Percentiles rank a stretch among this genome's conserved stretches.
These are phyloP conservation scores for Eremobia ochroleuca DNA, from an alignment of 2,888 invertebrate genomes.

Conservation along the genomic window DNA sequence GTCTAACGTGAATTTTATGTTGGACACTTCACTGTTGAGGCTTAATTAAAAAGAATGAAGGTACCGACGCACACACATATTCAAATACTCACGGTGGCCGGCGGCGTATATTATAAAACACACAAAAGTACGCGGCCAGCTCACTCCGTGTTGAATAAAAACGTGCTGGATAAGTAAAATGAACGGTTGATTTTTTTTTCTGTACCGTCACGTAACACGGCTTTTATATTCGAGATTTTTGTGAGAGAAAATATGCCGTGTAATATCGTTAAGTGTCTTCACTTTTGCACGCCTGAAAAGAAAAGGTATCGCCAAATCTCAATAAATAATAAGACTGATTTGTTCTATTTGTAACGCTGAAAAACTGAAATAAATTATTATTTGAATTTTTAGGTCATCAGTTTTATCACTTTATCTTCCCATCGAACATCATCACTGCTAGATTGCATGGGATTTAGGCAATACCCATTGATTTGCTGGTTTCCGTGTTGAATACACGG, in stretches of 20 bases:
- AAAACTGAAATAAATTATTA: background rate
- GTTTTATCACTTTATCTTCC: background rate
- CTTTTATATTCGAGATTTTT: slow-evolving; percentile 42
- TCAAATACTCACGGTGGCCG: slow-evolving; percentile 3
- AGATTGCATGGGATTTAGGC: background rate
- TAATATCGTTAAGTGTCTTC: slow-evolving; percentile 32
- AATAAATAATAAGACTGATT: slow-evolving; percentile 3
- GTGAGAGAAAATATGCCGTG: slow-evolving; percentile 13
- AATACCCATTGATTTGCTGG: background rate
- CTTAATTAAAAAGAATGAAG: slow-evolving; percentile 29
- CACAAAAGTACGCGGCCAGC: slow-evolving; percentile 6
- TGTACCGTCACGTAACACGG: slow-evolving; percentile 27
- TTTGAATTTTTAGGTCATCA: background rate
- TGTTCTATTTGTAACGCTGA: background rate
- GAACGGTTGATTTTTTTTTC: slow-evolving; percentile 38
- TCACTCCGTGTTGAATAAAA: slow-evolving; percentile 29
- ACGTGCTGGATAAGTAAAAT: slow-evolving; percentile 45
- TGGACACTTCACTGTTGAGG: background rate
- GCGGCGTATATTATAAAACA: slow-evolving; percentile 31
- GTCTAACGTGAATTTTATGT: slow-evolving; percentile 16
- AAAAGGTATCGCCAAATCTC: slow-evolving; percentile 23
- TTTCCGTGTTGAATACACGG: background rate
- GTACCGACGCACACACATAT: slow-evolving; percentile 7
- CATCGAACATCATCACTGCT: background rate
- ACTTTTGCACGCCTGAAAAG: slow-evolving; percentile 15